phyloP scores from a whole-genome alignment of 2,113 vertebrate species.

The Apus apus region DNA sequence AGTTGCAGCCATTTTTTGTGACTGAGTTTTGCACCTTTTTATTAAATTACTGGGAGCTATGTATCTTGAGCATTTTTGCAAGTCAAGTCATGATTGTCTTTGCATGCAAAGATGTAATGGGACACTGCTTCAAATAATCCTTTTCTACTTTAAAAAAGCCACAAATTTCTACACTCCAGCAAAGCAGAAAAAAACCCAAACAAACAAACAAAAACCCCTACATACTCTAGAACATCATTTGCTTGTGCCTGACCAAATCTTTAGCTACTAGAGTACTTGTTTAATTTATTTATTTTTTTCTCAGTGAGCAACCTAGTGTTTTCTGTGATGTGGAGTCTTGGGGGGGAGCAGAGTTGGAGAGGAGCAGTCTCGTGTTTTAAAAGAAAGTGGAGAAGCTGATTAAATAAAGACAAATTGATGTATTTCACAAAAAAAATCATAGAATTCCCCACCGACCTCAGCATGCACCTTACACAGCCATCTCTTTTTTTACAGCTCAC shows the following conservation, averaged over 20 bases:
- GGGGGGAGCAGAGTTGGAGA: accelerated
- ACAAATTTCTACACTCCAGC: neutral
- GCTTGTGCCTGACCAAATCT: neutral
- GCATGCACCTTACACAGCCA: neutral
- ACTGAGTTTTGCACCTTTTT: neutral
- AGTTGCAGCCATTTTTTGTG: neutral
- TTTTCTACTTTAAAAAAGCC: neutral
- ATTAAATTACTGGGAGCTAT: neutral
- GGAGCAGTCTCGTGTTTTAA: neutral
- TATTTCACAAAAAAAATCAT: neutral
- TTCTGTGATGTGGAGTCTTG: neutral
- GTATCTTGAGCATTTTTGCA: neutral
- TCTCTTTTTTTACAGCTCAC: neutral
- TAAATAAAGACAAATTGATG: neutral
- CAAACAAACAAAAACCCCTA: too few species aligned
- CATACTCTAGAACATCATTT: neutral
- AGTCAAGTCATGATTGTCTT: neutral
- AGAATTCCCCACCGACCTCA: neutral
- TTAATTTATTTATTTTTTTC: neutral
- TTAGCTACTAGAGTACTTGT: neutral
- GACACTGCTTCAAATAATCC: neutral
- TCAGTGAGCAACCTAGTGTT: neutral
- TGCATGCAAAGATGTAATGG: neutral
- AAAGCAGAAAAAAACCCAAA: neutral
- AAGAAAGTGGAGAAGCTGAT: neutral